These are phyloP conservation scores for Columba guinea DNA, from an alignment of 2,797 vertebrate genomes.

Conservation along the genomic window DNA sequence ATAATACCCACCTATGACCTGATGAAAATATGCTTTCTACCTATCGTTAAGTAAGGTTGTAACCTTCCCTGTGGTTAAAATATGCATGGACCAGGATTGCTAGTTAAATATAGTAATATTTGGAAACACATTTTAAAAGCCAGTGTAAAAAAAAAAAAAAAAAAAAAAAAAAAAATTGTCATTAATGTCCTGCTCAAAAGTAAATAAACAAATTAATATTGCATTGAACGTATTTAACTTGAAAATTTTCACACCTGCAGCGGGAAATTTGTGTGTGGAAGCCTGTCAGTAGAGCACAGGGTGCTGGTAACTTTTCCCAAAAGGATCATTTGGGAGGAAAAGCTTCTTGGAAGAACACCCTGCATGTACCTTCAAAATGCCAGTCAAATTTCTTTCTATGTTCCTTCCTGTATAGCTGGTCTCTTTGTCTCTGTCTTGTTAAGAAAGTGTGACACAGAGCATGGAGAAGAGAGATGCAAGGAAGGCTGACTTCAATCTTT, in stretches of 20 bases:
- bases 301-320: neutral
- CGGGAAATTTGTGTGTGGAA: accelerated
- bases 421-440: neutral
- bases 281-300: neutral
- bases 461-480: neutral
- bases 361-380: neutral
- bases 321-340: neutral
- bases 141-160: neutral
- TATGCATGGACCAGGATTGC: neutral
- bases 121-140: neutral
- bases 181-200: accelerated
- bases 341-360: neutral
- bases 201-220: neutral
- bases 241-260: neutral
- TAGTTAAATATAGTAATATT: neutral
- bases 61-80: neutral
- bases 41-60: neutral
- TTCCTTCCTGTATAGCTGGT: neutral
- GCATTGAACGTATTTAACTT: neutral
- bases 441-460: neutral
- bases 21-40: neutral
- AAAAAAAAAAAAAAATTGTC: neutral
- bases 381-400: neutral
- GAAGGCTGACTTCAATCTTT: neutral
- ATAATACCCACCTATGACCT: neutral